Percentiles rank a stretch among this genome's conserved stretches.
phyloP scores from a whole-genome alignment of 2,888 invertebrate genomes.

The Plagiodera versicolora region DNA sequence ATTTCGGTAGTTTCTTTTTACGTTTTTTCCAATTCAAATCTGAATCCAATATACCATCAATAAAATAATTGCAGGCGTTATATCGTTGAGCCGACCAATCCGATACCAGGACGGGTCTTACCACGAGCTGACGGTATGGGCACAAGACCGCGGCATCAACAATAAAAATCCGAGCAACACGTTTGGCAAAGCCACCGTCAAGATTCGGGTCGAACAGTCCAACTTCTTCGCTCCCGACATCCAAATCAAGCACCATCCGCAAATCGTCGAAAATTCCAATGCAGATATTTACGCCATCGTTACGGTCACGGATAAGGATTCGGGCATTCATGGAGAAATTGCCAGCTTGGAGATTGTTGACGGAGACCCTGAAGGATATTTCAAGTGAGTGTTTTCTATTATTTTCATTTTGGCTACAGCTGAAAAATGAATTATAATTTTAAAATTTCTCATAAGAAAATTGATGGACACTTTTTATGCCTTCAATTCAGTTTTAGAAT shows the following conservation, averaged over 20 bases:
- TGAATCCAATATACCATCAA: no score
- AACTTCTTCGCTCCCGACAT: slow-evolving; percentile 88
- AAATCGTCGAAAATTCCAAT: slow-evolving; percentile 77
- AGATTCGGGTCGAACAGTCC: slow-evolving; percentile 76
- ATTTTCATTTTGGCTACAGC: no score
- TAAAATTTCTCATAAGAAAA: no score
- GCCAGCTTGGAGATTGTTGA: slow-evolving; percentile 80
- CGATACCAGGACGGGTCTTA: slow-evolving; percentile 69
- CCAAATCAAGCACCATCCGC: slow-evolving; percentile 75
- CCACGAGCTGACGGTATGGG: slow-evolving; percentile 78
- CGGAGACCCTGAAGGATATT: slow-evolving; percentile 88
- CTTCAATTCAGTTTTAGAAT: no score
- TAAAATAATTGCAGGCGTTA: no score
- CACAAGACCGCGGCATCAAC: slow-evolving; percentile 79
- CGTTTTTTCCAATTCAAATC: no score
- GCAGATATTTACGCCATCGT: slow-evolving; percentile 89
- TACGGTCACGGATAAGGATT: slow-evolving; percentile 79
- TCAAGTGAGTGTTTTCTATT: no score
- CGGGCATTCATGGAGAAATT: slow-evolving; percentile 83
- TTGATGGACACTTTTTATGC: no score
- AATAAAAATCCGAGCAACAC: slow-evolving; percentile 55
- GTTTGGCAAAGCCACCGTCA: slow-evolving; percentile 77
- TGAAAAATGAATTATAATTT: no score
- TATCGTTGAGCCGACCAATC: slow-evolving; percentile 79
- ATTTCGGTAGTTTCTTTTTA: no score